Percentiles rank a stretch among this genome's conserved stretches.
Conservation (phyloP, 1,140 invertebrate species). For the Drosophila nebulosa region DNA sequence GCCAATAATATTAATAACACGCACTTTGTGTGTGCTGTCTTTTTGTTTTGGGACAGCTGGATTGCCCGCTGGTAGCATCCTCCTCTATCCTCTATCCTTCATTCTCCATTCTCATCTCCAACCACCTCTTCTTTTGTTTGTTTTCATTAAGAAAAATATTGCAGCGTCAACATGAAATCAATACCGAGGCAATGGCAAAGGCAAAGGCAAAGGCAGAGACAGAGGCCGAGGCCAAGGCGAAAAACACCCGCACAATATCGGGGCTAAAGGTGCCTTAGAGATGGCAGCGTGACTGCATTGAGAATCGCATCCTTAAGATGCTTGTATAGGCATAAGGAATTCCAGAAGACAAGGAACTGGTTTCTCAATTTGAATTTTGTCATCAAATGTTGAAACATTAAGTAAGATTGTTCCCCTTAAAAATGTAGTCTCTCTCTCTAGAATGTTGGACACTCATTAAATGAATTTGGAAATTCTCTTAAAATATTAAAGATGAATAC, state of each 20-base stretch:
- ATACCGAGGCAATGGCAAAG: constrained; percentile 56
- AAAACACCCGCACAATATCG: constrained; percentile 55
- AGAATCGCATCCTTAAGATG: not conserved
- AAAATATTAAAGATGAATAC: too few species aligned
- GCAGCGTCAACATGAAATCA: constrained; percentile 79
- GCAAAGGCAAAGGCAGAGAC: constrained; percentile 65
- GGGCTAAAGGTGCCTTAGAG: constrained; percentile 15
- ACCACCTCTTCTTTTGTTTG: constrained; percentile 59
- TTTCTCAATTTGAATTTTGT: too few species aligned
- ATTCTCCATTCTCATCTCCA: constrained; percentile 20
- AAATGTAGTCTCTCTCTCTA: too few species aligned
- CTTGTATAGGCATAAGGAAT: too few species aligned
- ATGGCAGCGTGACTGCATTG: constrained; percentile 4
- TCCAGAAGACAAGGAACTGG: too few species aligned
- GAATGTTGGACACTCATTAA: too few species aligned
- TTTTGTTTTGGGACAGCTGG: constrained; percentile 23
- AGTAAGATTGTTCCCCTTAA: too few species aligned
- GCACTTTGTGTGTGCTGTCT: constrained; percentile 65
- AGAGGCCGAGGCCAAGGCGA: constrained; percentile 56
- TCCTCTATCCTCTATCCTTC: constrained; percentile 29
- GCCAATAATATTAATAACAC: constrained; percentile 79
- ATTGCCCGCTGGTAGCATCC: constrained; percentile 39
- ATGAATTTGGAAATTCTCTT: too few species aligned
- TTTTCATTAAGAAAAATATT: constrained; percentile 79
- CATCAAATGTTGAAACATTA: too few species aligned